Conservation (phyloP, 2,888 invertebrate species). For the Sphaerophoria taeniata region DNA sequence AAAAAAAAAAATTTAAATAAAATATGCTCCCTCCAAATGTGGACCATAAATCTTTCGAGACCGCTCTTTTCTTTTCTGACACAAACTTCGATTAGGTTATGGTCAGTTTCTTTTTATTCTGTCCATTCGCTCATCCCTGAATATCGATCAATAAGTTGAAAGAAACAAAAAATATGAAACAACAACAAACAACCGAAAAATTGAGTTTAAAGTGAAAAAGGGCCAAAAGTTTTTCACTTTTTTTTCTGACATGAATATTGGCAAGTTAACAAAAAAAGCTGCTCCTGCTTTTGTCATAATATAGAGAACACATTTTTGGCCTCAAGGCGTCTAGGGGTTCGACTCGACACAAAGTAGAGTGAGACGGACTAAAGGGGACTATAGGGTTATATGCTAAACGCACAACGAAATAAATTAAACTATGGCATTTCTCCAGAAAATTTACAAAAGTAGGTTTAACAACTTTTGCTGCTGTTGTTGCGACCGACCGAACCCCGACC, state of each 20-base stretch:
- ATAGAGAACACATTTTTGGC: conserved; percentile 35
- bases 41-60: conserved; percentile 32
- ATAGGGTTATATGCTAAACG: conserved; percentile 53
- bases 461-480: conserved; percentile 11
- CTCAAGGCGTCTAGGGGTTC: conserved; percentile 12
- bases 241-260: conserved; percentile 54
- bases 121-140: conserved; percentile 33
- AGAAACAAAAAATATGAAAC: background rate
- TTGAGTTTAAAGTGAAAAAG: conserved; percentile 9
- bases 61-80: conserved; percentile 33
- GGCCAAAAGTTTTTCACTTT: conserved; percentile 46
- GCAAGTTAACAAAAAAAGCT: conserved; percentile 56
- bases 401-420: conserved; percentile 69
- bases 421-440: conserved; percentile 62
- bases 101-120: conserved; percentile 35
- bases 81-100: conserved; percentile 60
- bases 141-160: conserved; percentile 48
- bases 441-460: conserved; percentile 25
- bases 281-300: conserved; percentile 22
- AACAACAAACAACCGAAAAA: background rate
- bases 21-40: conserved; percentile 9
- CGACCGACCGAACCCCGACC: background rate
- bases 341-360: too few relatives aligned
- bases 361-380: too few relatives aligned
- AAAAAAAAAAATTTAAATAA: conserved; percentile 1